Base-by-base conservation (phyloP, 35 echinoderm and acorn worm genomes). In the Patiria miniata region DNA sequence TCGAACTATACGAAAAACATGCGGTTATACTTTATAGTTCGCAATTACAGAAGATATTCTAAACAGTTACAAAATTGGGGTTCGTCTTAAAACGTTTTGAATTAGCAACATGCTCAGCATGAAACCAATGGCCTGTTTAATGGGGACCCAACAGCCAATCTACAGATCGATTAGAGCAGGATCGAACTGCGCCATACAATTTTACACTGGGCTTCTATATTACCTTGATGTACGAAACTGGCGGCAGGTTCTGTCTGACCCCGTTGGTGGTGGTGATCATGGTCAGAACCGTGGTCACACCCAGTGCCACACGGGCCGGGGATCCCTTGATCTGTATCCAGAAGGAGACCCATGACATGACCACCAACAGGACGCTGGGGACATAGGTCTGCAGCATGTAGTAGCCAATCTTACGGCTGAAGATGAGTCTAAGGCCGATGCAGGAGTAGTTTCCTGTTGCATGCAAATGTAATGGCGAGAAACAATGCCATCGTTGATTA, bases 251-350 rank as follows among this genome's bases (percentile, higher is more conserved):
- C 21, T 65, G 82, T 44, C 87, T 40, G 5, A 90, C 84, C 14
- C 91, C 95, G 53, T 90, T 97, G 54, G 87, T 86, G 15, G 83
- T 93, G 6, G 95, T 93, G n/a, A 93, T 83, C 91, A 97, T 93
- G 6, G 91, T 90, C 0, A 97, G 85, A 18, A 97, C 84, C 17
- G 87, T 97, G 37, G 95, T 97, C 19, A 97, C 77, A 15, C 95
- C 88, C 14, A 97, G 76, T n/a, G 90, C 87, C 17, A 97, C 91
- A 29, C 95, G 44, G 37, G 95, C 95, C 14, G 95, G 91, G 0
- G 88, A 88, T 21, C 86, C 85, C 22, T 69, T 89, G 30, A 97
- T 83, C 16, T 97, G 87, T 18, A 97, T 90, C 95, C 91, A 90
- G 57, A 97, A 97, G 5, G 91, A 93, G 0, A 97, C 87, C 87